Percentiles rank a stretch among this genome's conserved stretches.
Evolutionary conservation across 1,140 invertebrate genomes (phyloP).

Genomic region (Cydia fagiglandana): DNA sequence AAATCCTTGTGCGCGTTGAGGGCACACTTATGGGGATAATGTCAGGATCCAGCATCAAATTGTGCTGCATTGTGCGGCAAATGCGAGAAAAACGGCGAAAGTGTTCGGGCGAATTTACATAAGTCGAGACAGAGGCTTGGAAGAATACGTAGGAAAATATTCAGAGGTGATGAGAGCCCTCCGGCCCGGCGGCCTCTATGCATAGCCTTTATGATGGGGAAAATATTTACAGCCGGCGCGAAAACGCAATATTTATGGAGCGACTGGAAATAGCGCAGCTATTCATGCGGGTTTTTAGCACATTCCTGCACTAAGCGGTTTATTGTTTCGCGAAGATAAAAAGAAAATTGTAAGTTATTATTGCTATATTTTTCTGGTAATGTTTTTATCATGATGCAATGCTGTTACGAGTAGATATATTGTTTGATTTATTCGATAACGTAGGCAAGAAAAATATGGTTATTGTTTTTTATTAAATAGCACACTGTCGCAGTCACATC

Average conservation of each 20-base stretch:
- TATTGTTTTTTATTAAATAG: no score
- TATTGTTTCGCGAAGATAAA: constrained; percentile 49
- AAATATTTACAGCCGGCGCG: constrained; percentile 68
- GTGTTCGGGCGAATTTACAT: constrained; percentile 75
- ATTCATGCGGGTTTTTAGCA: constrained; percentile 38
- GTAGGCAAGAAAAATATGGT: not conserved
- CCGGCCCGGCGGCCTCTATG: constrained; percentile 56
- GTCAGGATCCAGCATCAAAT: constrained; percentile 69
- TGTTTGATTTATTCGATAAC: not conserved
- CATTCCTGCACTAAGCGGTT: constrained; percentile 43
- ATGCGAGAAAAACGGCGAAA: constrained; percentile 74
- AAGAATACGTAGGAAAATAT: constrained; percentile 71
- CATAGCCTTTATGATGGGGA: constrained; percentile 69
- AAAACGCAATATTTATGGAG: constrained; percentile 65
- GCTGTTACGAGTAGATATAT: constrained; percentile 1
- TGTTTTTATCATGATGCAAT: constrained; percentile 1
- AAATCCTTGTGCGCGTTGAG: constrained; percentile 50
- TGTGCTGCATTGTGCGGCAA: constrained; percentile 73
- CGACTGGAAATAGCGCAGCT: constrained; percentile 52
- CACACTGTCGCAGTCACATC: no score
- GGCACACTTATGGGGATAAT: constrained; percentile 68
- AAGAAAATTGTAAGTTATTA: constrained; percentile 46
- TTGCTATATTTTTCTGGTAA: not conserved
- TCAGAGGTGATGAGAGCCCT: constrained; percentile 74
- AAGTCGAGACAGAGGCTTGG: constrained; percentile 74